Conservation (phyloP, 2,888 invertebrate species). For the Heliconius ismenius region DNA sequence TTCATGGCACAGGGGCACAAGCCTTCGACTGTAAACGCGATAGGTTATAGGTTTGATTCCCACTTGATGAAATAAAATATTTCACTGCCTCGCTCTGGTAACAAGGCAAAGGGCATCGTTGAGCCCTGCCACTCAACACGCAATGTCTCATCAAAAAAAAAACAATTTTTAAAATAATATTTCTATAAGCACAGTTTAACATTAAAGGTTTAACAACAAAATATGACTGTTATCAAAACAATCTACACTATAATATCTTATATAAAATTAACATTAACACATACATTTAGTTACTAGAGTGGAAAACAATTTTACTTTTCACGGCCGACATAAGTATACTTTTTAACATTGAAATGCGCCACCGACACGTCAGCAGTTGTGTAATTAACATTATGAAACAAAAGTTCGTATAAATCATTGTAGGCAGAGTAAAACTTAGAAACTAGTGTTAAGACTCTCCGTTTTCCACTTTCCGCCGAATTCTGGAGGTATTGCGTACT, state of each 20-base stretch:
- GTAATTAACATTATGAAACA: background rate
- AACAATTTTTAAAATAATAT: too few relatives aligned
- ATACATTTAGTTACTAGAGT: conserved; percentile 10
- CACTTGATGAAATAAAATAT: too few relatives aligned
- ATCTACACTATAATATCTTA: conserved; percentile 5
- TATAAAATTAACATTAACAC: conserved; percentile 1
- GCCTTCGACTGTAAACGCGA: too few relatives aligned
- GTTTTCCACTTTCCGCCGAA: too few relatives aligned
- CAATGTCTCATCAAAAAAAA: too few relatives aligned
- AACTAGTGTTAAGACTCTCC: too few relatives aligned
- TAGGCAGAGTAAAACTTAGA: too few relatives aligned
- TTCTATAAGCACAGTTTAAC: background rate
- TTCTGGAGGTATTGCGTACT: background rate
- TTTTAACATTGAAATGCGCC: conserved; percentile 3
- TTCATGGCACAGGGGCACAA: too few relatives aligned
- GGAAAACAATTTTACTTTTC: conserved; percentile 30
- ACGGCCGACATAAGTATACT: conserved; percentile 11
- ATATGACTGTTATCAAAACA: background rate
- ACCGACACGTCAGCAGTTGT: background rate
- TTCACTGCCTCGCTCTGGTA: too few relatives aligned
- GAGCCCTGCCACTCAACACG: too few relatives aligned
- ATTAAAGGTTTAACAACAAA: background rate
- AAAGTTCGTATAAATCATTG: background rate
- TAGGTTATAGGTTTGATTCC: too few relatives aligned
- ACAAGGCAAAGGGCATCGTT: too few relatives aligned